Percentiles rank a stretch among this genome's conserved stretches.
Evolutionary conservation across 1,140 invertebrate species (phyloP).

Genomic region (Lordiphosa stackelbergi): DNA sequence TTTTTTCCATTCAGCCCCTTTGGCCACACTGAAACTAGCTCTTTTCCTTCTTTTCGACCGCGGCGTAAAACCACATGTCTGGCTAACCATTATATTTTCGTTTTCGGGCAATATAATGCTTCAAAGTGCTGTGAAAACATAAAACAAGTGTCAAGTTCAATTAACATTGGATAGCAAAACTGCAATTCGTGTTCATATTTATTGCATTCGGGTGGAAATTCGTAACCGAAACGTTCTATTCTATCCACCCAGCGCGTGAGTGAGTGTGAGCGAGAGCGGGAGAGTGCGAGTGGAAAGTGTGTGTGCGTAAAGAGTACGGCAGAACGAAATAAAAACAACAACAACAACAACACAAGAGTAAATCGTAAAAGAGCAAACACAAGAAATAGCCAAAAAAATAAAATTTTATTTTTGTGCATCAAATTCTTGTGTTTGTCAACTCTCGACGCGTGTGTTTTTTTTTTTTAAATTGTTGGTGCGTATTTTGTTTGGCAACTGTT

Average conservation of each 20-base stretch:
- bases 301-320: slow-evolving; percentile 38
- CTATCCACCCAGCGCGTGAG: slow-evolving; percentile 49
- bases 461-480: slow-evolving; percentile 33
- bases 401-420: slow-evolving; percentile 20
- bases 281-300: slow-evolving; percentile 22
- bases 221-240: slow-evolving; percentile 64
- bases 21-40: slow-evolving; percentile 11
- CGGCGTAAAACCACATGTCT: slow-evolving; percentile 76
- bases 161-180: slow-evolving; percentile 31
- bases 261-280: slow-evolving; percentile 53
- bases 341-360: slow-evolving; percentile 44
- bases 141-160: slow-evolving; percentile 52
- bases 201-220: slow-evolving; percentile 48
- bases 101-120: slow-evolving; percentile 68
- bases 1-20: too few species aligned
- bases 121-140: slow-evolving; percentile 66
- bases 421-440: slow-evolving; percentile 7
- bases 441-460: slow-evolving; percentile 9
- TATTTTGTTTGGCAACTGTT: slow-evolving; percentile 11
- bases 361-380: slow-evolving; percentile 28
- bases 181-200: slow-evolving; percentile 46
- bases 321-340: slow-evolving; percentile 58
- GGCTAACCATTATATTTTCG: slow-evolving; percentile 67
- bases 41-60: slow-evolving; percentile 71
- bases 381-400: slow-evolving; percentile 2